phyloP scores from a whole-genome alignment of 1,140 invertebrate species.

The Zaprionus kolodkinae region DNA sequence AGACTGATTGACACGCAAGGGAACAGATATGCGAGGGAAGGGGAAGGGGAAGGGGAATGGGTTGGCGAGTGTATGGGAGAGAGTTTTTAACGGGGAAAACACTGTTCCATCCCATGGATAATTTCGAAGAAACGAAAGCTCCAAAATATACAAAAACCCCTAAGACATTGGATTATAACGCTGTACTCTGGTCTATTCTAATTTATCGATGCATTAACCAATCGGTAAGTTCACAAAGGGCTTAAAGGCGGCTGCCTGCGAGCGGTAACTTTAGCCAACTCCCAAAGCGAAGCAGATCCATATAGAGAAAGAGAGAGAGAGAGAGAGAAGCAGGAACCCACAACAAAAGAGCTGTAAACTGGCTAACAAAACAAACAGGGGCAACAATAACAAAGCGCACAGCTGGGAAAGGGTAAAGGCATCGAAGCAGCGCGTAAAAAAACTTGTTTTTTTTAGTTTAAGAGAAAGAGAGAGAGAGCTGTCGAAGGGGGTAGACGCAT shows the following conservation, averaged over 20 bases:
- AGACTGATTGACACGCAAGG: not conserved
- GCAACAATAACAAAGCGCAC: conserved; percentile 50
- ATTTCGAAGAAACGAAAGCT: not conserved
- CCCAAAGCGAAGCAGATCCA: not conserved
- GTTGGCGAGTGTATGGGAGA: not conserved
- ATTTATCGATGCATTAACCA: conserved; percentile 24
- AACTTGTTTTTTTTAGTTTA: conserved; percentile 36
- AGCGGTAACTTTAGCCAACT: conserved; percentile 16
- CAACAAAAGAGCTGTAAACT: conserved; percentile 50
- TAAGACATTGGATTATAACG: not conserved
- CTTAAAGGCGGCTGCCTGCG: conserved; percentile 14
- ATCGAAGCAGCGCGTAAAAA: conserved; percentile 34
- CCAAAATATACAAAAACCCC: not conserved
- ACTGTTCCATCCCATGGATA: not conserved
- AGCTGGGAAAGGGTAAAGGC: conserved; percentile 15
- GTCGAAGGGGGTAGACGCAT: not conserved
- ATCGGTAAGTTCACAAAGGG: conserved; percentile 16
- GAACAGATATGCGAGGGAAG: too few species aligned
- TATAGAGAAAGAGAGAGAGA: not conserved
- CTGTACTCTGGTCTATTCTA: not conserved
- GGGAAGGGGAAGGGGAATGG: not conserved
- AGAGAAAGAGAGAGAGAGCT: not conserved
- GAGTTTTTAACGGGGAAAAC: not conserved
- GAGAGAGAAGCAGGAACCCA: not conserved
- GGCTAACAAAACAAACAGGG: conserved; percentile 49